These are phyloP conservation scores for Nebria ingens DNA, from an alignment of 1,140 invertebrate species.

Conservation along the genomic window DNA sequence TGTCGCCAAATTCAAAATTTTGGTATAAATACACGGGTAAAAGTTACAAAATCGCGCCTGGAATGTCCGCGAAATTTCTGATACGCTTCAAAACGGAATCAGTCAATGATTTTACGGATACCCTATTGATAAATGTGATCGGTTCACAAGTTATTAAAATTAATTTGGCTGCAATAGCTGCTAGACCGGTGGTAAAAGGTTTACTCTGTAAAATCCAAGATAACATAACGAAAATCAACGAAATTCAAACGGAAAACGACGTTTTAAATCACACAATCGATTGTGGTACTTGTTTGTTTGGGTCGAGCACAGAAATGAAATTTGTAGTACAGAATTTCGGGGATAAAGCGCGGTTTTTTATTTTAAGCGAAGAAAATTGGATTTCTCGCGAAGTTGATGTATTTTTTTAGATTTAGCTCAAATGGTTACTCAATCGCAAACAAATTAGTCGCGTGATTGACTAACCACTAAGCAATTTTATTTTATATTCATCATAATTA, in stretches of 20 bases:
- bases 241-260: constrained; percentile 1
- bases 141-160: constrained; percentile 19
- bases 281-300: constrained; percentile 29
- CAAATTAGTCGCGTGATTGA: too few relatives aligned
- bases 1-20: constrained; percentile 20
- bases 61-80: constrained; percentile 25
- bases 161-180: constrained; percentile 20
- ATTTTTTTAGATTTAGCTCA: neutral
- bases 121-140: constrained; percentile 17
- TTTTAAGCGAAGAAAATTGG: constrained; percentile 33
- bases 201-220: constrained; percentile 13
- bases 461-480: too few relatives aligned
- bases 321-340: constrained; percentile 28
- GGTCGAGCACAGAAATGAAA: constrained; percentile 20
- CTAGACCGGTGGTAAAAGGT: constrained; percentile 22
- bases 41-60: constrained; percentile 24
- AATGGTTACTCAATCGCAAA: too few relatives aligned
- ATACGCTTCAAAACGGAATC: constrained; percentile 23
- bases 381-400: constrained; percentile 26
- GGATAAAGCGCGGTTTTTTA: constrained; percentile 28
- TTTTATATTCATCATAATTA: too few relatives aligned
- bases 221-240: neutral
- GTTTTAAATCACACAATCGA: constrained; percentile 24
- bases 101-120: constrained; percentile 23
- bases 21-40: constrained; percentile 17